Evolutionary conservation across 1,140 invertebrate genomes (phyloP).

Genomic region (Sycophila sp.): DNA sequence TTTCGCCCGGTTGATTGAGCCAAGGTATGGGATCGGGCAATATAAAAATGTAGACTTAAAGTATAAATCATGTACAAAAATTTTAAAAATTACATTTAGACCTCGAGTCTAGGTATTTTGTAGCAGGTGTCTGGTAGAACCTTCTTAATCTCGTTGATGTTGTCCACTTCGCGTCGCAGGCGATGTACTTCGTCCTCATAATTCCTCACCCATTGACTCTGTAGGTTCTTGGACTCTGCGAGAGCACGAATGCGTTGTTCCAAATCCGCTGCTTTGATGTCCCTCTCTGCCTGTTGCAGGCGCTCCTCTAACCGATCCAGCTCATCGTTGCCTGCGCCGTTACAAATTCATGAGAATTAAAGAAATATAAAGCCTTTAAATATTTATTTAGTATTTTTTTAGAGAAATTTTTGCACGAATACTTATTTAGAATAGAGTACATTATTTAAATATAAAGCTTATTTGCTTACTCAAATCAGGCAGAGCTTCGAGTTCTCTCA

Average conservation of each 20-base stretch:
- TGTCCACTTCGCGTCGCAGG: conserved; percentile 82
- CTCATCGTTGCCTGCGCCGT: conserved; percentile 70
- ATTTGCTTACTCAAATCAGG: conserved; percentile 76
- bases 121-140: conserved; percentile 87
- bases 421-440: no score
- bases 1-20: no score
- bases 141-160: conserved; percentile 85
- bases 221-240: conserved; percentile 76
- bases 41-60: no score
- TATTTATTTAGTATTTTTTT: no score
- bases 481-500: conserved; percentile 81
- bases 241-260: conserved; percentile 79
- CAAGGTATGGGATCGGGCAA: no score
- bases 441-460: no score
- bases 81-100: no score
- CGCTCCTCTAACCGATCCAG: conserved; percentile 80
- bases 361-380: conserved; percentile 31
- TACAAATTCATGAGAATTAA: conserved; percentile 21
- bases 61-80: no score
- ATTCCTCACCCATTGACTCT: conserved; percentile 82
- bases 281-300: conserved; percentile 77
- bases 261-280: conserved; percentile 78
- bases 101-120: conserved; percentile 74
- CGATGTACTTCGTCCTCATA: conserved; percentile 83
- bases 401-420: no score